Percentiles rank a stretch among this genome's conserved stretches.
phyloP scores from a whole-genome alignment of 2,888 invertebrate species.

The Blomia tropicalis region DNA sequence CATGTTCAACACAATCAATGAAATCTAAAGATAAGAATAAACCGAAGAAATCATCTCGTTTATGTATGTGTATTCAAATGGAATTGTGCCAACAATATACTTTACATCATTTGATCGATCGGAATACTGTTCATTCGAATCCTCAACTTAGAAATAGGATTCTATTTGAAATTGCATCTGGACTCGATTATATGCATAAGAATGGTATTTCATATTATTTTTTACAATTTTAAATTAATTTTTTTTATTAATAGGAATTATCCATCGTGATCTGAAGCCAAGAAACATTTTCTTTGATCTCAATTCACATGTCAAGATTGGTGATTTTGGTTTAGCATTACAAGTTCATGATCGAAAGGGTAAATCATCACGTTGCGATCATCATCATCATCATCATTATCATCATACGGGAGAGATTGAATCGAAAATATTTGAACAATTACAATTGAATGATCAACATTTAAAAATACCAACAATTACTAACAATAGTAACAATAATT shows the following conservation, averaged over 20 bases:
- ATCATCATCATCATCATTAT: background rate
- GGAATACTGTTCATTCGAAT: background rate
- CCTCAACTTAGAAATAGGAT: background rate
- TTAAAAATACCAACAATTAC: background rate
- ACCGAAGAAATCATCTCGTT: background rate
- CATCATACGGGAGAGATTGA: background rate
- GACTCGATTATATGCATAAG: constrained; percentile 45
- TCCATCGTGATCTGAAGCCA: constrained; percentile 39
- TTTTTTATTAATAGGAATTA: constrained; percentile 41
- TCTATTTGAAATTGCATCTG: constrained; percentile 53
- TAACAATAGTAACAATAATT: background rate
- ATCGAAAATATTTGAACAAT: background rate
- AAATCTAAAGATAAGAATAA: background rate
- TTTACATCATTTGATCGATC: constrained; percentile 40
- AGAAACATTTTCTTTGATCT: constrained; percentile 89
- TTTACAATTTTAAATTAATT: no score
- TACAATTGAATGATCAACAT: background rate
- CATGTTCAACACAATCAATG: background rate
- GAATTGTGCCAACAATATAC: constrained; percentile 97
- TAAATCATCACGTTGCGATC: background rate
- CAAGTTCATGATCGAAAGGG: constrained; percentile 45
- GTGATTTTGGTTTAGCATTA: constrained; percentile 91
- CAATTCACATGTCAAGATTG: constrained; percentile 82
- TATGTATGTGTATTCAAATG: constrained; percentile 49
- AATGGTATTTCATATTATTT: background rate